These are phyloP conservation scores for Benitochromis conjunctus DNA, from an alignment of 2,113 vertebrate genomes.

Conservation along the genomic window DNA sequence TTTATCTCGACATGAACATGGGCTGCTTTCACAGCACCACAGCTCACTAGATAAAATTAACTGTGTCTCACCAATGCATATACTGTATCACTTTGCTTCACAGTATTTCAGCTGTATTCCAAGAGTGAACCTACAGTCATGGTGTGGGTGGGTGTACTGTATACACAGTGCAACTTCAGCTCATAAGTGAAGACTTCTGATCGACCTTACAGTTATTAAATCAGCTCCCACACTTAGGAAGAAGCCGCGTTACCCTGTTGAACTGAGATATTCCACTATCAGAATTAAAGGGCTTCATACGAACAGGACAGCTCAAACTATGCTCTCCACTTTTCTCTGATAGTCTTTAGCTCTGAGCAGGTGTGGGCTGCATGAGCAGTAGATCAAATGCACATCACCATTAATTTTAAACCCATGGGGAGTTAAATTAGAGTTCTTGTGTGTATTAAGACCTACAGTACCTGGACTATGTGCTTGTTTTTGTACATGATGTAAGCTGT, in stretches of 20 bases:
- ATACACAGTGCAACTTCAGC: slow-evolving; percentile 20
- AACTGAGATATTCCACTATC: neutral
- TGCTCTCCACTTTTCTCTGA: neutral
- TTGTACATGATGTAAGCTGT: neutral
- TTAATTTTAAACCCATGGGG: neutral
- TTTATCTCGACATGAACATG: neutral
- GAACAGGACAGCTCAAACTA: neutral
- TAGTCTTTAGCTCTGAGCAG: neutral
- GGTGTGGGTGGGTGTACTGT: slow-evolving; percentile 23
- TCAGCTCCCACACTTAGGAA: slow-evolving; percentile 5
- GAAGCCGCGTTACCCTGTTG: neutral
- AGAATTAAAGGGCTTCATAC: neutral
- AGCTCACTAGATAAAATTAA: neutral
- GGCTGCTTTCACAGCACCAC: neutral
- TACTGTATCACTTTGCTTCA: neutral
- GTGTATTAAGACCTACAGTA: neutral
- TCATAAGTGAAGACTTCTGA: slow-evolving; percentile 22
- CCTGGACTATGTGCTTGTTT: neutral
- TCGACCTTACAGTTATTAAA: slow-evolving; percentile 48
- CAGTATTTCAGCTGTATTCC: neutral
- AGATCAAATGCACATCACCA: neutral
- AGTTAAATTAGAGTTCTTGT: neutral
- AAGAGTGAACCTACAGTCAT: neutral
- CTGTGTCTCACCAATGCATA: neutral
- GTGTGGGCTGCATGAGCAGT: neutral